Conservation (phyloP, 2,113 vertebrate genomes). For the Chamaetylas fuelleborni region DNA sequence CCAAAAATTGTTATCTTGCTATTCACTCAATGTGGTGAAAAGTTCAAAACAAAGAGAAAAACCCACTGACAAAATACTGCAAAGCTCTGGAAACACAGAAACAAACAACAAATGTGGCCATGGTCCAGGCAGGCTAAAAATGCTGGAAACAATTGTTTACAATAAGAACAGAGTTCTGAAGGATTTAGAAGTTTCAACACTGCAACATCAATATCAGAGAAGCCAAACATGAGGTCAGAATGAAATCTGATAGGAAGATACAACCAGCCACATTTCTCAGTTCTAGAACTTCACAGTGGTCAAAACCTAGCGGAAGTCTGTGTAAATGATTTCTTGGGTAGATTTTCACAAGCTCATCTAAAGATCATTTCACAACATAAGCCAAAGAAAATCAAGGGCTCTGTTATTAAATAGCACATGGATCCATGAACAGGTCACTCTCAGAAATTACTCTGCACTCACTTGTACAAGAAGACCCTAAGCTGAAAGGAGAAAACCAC, state of each 20-base stretch:
- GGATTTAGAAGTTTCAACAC: not conserved
- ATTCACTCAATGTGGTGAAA: not conserved
- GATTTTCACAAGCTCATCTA: not conserved
- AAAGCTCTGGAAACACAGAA: not conserved
- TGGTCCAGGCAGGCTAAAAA: not conserved
- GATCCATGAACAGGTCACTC: not conserved
- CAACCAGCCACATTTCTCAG: not conserved
- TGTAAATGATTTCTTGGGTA: not conserved
- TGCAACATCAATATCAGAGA: not conserved
- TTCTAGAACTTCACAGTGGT: not conserved
- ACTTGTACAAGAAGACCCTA: not conserved
- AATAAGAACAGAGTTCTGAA: not conserved
- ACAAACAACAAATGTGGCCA: accelerated
- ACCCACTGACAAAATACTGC: not conserved
- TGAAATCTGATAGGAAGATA: not conserved
- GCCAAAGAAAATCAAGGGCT: not conserved
- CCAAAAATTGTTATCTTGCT: not conserved
- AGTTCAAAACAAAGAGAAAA: not conserved
- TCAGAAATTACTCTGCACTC: not conserved
- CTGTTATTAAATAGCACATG: not conserved
- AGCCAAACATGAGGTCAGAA: not conserved
- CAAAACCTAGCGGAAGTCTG: not conserved
- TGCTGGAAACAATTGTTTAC: not conserved
- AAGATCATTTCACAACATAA: not conserved
- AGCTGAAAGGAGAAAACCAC: not conserved